These are phyloP conservation scores for Gastrophryne carolinensis DNA, from an alignment of 2,797 vertebrate genomes.

Conservation along the genomic window DNA sequence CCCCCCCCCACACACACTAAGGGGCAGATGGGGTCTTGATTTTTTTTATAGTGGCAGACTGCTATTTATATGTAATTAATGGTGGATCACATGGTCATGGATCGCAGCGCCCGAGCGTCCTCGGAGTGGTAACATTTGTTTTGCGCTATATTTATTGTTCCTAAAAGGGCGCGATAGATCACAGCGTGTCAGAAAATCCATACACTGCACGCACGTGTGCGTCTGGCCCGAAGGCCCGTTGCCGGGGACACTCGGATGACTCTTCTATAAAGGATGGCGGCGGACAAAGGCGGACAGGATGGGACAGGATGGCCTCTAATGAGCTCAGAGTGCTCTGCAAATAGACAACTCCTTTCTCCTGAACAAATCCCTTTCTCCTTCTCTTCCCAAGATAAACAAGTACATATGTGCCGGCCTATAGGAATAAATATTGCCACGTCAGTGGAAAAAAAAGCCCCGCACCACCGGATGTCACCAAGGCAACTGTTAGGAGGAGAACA, in stretches of 20 bases:
- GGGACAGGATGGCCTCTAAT: constrained; percentile 12
- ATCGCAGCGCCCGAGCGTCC: too few species aligned
- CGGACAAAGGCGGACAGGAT: neutral
- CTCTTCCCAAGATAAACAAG: neutral
- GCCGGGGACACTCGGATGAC: neutral
- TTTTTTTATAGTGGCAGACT: too few species aligned
- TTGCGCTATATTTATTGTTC: too few species aligned
- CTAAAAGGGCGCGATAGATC: neutral
- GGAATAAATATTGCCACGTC: neutral
- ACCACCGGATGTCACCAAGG: neutral
- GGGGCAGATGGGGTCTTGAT: too few species aligned
- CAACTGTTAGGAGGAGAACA: neutral
- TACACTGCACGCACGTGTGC: neutral
- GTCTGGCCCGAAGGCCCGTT: neutral
- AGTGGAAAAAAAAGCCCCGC: constrained; percentile 7
- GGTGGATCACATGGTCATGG: too few species aligned
- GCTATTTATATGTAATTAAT: too few species aligned
- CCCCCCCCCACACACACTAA: too few species aligned
- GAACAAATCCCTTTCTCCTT: constrained; percentile 1
- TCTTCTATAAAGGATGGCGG: neutral
- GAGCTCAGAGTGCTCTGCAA: constrained; percentile 8
- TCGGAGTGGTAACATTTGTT: too few species aligned
- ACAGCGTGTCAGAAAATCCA: neutral
- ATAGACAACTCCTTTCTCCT: constrained; percentile 2
- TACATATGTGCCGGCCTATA: neutral